Percentiles rank a stretch among this genome's conserved stretches.
Evolutionary conservation across 2,113 vertebrate genomes (phyloP).

Genomic region (Malaclemys terrapin): DNA sequence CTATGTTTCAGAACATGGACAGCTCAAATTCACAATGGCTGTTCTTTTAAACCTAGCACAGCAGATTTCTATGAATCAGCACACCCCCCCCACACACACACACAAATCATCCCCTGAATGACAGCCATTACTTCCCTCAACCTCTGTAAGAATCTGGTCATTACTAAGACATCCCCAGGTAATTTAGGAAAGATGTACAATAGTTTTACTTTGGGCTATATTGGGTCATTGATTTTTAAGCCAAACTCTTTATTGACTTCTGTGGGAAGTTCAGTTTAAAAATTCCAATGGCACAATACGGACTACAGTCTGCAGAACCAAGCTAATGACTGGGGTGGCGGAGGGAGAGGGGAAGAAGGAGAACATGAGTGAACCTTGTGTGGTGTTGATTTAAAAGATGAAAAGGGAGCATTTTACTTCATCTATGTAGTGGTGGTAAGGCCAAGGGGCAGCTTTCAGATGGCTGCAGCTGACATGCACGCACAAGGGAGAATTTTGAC

Average conservation of each 20-base stretch:
- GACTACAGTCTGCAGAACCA: neutral
- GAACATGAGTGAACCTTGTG: neutral
- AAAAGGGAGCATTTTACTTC: neutral
- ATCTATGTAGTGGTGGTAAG: neutral
- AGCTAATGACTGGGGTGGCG: neutral
- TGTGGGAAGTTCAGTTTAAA: neutral
- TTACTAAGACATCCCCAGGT: neutral
- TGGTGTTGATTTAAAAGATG: neutral
- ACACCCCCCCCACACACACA: neutral
- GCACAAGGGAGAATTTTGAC: neutral
- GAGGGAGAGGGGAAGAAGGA: neutral
- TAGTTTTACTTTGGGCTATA: neutral
- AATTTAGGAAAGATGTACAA: neutral
- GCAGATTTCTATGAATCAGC: neutral
- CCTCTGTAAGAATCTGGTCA: neutral
- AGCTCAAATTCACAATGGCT: neutral
- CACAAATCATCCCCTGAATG: neutral
- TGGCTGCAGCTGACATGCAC: neutral
- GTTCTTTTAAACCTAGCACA: neutral
- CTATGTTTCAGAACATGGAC: neutral
- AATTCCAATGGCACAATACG: neutral
- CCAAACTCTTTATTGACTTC: neutral
- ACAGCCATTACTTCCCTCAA: neutral
- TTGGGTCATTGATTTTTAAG: neutral
- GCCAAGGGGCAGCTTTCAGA: neutral